These are phyloP conservation scores for Hapalemur alaotrensis DNA, from an alignment of 2,797 vertebrate genomes.

Conservation along the genomic window DNA sequence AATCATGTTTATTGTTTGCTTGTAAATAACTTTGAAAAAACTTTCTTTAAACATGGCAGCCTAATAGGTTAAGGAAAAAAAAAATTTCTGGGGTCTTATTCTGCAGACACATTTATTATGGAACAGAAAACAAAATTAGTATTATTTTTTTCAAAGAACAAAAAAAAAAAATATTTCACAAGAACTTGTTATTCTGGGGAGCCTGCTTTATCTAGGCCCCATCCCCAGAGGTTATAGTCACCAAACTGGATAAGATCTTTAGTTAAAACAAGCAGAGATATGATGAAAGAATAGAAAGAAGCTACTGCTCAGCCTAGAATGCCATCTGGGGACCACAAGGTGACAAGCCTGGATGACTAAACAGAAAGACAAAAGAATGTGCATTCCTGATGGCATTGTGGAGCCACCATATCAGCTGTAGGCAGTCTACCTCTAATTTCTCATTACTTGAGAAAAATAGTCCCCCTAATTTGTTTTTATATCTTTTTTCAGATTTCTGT, in stretches of 20 bases:
- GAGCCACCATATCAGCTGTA: neutral
- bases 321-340: neutral
- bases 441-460: neutral
- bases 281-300: neutral
- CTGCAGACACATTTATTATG: constrained; percentile 17
- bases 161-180: constrained; percentile 13
- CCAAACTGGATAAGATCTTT: neutral
- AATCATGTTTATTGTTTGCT: constrained; percentile 17
- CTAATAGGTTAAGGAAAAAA: constrained; percentile 22
- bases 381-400: neutral
- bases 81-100: neutral
- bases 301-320: neutral
- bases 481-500: neutral
- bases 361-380: neutral
- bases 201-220: neutral
- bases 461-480: neutral
- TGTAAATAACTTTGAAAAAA: neutral
- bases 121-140: constrained; percentile 20
- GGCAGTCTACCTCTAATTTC: neutral
- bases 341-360: neutral
- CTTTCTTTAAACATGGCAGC: neutral
- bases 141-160: constrained; percentile 29
- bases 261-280: constrained; percentile 10
- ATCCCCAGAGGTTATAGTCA: constrained; percentile 1
- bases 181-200: neutral